Evolutionary conservation across 2,797 vertebrate species (phyloP), one percentile per base, ranked within the genome.

Genomic region (Rhinoraja longicauda): DNA sequence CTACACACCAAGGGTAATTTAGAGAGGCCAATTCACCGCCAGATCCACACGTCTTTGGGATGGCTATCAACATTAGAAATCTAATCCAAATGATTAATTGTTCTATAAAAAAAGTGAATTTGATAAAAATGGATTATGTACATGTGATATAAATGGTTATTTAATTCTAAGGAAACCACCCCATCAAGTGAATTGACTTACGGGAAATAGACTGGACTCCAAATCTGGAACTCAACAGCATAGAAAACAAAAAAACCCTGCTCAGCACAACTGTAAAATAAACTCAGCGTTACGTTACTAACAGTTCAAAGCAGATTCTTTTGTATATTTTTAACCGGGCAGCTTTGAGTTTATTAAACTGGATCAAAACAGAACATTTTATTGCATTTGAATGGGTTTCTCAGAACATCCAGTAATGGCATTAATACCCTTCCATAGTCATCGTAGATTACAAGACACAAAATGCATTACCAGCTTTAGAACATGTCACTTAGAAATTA

Each of bases 201-300:
- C n/a, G 0, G 17, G 6, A 29, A 2, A n/a, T 12, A 36, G 59
- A 64, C 2, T 67, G 59, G 32, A 21, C 84, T 88, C 62, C 84
- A 88, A 8, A 88, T 67, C 84, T 88, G n/a, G 36, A 21, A 88
- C 17, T 67, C 62, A 84, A 84, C 81, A 29, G 53, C 26, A 67
- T 32, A 59, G 62, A 32, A 88, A 75, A 73, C 53, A 70, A 72
- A 72, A 24, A 90, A n/a, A 45, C 75, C 75, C 24, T 45, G 17
- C n/a, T 92, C 70, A 91, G 45, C 26, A 57, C 53, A 17, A 72
- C 36, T 73, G 36, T 70, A 75, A 70, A 92, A 75, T 91, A 91
- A 91, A 91, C 53, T 45, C 45, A 12, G 21, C 75, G 53, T 29
- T 92, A 70, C 90, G n/a, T 73, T 17, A 73, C 36, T 92, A 73